Evolutionary conservation across 1,140 invertebrate genomes (phyloP).

Genomic region (Caenorhabditis remanei): DNA sequence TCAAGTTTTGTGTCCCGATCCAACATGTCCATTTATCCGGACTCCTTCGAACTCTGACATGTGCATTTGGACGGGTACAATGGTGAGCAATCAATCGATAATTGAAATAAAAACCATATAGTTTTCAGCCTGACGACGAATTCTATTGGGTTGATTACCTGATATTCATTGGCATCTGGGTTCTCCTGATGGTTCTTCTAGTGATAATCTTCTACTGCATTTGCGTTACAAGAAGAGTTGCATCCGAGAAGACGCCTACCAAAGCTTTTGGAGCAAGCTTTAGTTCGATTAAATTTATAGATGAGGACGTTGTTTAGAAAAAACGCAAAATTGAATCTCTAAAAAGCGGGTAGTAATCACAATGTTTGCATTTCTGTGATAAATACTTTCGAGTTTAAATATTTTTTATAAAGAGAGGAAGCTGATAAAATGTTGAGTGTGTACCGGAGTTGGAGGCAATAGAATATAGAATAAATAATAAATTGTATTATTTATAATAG

Average conservation of each 20-base stretch:
- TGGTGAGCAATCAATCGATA: background rate
- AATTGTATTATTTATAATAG: background rate
- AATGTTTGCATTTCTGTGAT: slow-evolving; percentile 4
- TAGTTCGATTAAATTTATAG: slow-evolving; percentile 62
- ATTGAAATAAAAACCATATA: background rate
- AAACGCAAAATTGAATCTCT: background rate
- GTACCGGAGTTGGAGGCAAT: slow-evolving; percentile 24
- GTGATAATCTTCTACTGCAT: slow-evolving; percentile 51
- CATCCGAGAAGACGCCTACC: slow-evolving; percentile 42
- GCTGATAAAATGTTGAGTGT: background rate
- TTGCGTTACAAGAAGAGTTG: slow-evolving; percentile 48
- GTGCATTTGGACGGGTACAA: slow-evolving; percentile 55
- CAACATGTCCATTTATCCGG: slow-evolving; percentile 61
- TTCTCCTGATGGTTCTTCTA: slow-evolving; percentile 22
- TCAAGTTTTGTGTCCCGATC: slow-evolving; percentile 59
- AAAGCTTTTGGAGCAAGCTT: slow-evolving; percentile 62
- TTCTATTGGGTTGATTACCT: slow-evolving; percentile 50
- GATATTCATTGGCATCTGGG: slow-evolving; percentile 47
- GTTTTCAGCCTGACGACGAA: slow-evolving; percentile 11
- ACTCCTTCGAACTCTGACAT: slow-evolving; percentile 59
- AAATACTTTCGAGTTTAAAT: background rate
- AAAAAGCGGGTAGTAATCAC: slow-evolving; percentile 3
- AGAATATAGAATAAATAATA: slow-evolving; percentile 57
- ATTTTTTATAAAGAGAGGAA: slow-evolving; percentile 26
- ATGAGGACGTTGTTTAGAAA: slow-evolving; percentile 56